These are phyloP conservation scores for Drosophila formosana DNA, from an alignment of 2,888 invertebrate genomes.

Conservation along the genomic window DNA sequence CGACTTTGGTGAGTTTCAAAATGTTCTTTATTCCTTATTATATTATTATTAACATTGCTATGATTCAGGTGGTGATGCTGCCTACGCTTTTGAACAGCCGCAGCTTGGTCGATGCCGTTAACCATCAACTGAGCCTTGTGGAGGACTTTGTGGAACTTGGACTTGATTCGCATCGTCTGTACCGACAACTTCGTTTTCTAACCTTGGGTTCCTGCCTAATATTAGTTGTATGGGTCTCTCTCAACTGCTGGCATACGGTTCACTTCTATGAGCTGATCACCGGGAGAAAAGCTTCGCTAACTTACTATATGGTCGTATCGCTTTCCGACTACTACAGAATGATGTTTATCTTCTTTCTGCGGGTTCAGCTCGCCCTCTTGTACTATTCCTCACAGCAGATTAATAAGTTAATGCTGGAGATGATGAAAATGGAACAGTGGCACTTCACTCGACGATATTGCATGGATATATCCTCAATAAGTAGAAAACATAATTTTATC, in stretches of 20 bases:
- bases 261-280: constrained; percentile 59
- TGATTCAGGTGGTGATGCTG: constrained; percentile 33
- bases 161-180: constrained; percentile 39
- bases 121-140: constrained; percentile 41
- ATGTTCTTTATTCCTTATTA: rapidly evolving
- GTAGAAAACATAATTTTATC: not conserved
- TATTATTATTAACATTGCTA: no score
- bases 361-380: constrained; percentile 49
- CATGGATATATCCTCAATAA: not conserved
- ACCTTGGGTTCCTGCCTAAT: not conserved
- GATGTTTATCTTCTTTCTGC: constrained; percentile 50
- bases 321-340: constrained; percentile 63
- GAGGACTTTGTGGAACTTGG: constrained; percentile 42
- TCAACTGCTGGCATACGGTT: constrained; percentile 61
- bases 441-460: constrained; percentile 13
- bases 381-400: constrained; percentile 45
- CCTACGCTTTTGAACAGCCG: constrained; percentile 33
- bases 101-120: constrained; percentile 33
- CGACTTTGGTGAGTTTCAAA: constrained; percentile 33
- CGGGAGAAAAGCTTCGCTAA: constrained; percentile 35
- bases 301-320: constrained; percentile 54
- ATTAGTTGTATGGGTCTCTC: constrained; percentile 20
- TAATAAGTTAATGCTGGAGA: constrained; percentile 47
- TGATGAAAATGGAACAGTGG: constrained; percentile 33
- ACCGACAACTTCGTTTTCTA: constrained; percentile 34